Conservation (phyloP, 1,140 invertebrate species). For the Aphelinus certus region DNA sequence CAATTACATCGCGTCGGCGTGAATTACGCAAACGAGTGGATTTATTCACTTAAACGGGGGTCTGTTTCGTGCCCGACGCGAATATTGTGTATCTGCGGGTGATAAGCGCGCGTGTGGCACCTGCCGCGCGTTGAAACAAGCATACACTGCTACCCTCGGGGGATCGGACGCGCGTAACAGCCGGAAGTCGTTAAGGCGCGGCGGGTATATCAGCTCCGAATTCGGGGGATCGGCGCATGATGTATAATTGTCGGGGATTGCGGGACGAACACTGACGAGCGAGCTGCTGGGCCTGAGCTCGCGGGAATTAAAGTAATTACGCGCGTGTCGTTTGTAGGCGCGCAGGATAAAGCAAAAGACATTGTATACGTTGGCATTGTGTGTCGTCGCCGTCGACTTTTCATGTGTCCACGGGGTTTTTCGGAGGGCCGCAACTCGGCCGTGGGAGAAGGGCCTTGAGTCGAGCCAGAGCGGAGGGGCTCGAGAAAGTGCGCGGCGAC, state of each 20-base stretch:
- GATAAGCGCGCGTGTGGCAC: background rate
- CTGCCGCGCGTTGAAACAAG: slow-evolving; percentile 4
- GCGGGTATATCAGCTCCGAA: slow-evolving; percentile 5
- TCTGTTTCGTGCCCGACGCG: too few species aligned
- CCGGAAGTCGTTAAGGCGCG: slow-evolving; percentile 11
- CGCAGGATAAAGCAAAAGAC: too few species aligned
- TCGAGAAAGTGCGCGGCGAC: background rate
- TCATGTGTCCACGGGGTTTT: too few species aligned
- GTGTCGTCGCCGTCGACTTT: too few species aligned
- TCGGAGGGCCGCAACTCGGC: too few species aligned
- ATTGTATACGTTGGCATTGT: too few species aligned
- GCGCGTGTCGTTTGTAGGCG: too few species aligned
- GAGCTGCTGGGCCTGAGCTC: too few species aligned
- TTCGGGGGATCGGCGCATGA: background rate
- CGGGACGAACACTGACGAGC: background rate
- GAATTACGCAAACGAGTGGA: background rate
- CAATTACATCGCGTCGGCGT: background rate
- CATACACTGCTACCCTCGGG: background rate
- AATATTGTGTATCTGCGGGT: too few species aligned
- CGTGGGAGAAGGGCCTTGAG: too few species aligned
- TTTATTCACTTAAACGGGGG: background rate
- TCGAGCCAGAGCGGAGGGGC: background rate
- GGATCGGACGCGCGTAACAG: background rate
- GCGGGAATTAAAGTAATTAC: too few species aligned
- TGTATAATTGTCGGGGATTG: background rate